phyloP scores from a whole-genome alignment of 2,888 invertebrate genomes.

The Stomorhina lunata region DNA sequence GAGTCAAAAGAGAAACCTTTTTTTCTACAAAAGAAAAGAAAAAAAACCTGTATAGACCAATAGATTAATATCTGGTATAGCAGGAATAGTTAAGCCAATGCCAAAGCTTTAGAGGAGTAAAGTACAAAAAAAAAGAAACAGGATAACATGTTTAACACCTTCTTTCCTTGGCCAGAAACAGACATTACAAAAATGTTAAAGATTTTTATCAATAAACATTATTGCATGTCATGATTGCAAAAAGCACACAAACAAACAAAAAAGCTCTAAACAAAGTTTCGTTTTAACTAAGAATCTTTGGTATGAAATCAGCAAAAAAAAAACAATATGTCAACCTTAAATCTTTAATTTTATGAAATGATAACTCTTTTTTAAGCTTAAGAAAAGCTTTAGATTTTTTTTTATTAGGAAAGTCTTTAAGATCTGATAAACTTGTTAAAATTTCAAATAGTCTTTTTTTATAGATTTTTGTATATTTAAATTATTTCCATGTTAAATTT shows the following conservation, averaged over 20 bases:
- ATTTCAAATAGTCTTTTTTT: background rate
- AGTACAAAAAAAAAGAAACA: constrained; percentile 20
- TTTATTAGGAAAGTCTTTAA: constrained; percentile 19
- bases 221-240: constrained; percentile 64
- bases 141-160: constrained; percentile 61
- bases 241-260: background rate
- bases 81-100: constrained; percentile 34
- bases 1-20: constrained; percentile 25
- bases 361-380: constrained; percentile 40
- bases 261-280: too few relatives aligned
- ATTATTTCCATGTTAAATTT: constrained; percentile 43
- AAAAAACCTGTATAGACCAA: constrained; percentile 52
- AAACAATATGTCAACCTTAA: constrained; percentile 59
- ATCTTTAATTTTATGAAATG: constrained; percentile 54
- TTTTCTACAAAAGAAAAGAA: too few relatives aligned
- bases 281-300: background rate
- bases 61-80: constrained; percentile 53
- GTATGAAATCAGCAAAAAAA: background rate
- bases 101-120: constrained; percentile 3
- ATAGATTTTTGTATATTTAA: constrained; percentile 19
- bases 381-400: constrained; percentile 18
- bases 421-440: constrained; percentile 62
- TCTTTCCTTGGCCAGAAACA: constrained; percentile 37
- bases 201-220: constrained; percentile 65
- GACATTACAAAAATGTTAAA: constrained; percentile 18